Conservation (phyloP, 2,888 invertebrate genomes). For the Cynaeus angustus region DNA sequence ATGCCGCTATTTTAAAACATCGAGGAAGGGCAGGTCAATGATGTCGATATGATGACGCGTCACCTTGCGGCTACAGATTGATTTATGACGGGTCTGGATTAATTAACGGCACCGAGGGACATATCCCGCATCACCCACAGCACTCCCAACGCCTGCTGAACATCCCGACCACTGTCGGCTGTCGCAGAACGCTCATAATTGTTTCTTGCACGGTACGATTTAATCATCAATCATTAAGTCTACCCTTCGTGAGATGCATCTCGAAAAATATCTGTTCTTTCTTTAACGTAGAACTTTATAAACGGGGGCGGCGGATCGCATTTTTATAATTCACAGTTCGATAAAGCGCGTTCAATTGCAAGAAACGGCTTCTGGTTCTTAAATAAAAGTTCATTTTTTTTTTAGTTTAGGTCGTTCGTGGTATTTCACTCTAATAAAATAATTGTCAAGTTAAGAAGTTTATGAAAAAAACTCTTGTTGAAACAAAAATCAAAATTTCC, state of each 20-base stretch:
- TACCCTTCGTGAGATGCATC: conserved; percentile 27
- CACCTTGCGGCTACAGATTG: conserved; percentile 72
- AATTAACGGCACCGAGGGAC: conserved; percentile 68
- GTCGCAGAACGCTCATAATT: conserved; percentile 67
- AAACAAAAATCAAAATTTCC: too few species aligned
- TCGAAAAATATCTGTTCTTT: conserved; percentile 37
- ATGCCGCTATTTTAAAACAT: conserved; percentile 62
- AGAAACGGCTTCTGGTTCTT: too few species aligned
- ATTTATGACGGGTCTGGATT: conserved; percentile 70
- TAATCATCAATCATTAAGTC: conserved; percentile 64
- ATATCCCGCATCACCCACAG: conserved; percentile 64
- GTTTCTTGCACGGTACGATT: conserved; percentile 67
- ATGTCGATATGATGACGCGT: conserved; percentile 72
- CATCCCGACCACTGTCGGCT: conserved; percentile 64
- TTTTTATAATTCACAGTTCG: too few species aligned
- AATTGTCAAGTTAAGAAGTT: too few species aligned
- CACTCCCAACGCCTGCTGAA: conserved; percentile 55
- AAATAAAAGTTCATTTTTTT: too few species aligned
- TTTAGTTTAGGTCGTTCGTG: too few species aligned
- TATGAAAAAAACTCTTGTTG: too few species aligned
- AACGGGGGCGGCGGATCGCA: too few species aligned
- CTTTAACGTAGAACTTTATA: conserved; percentile 1
- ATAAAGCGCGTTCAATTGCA: too few species aligned
- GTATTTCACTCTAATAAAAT: too few species aligned
- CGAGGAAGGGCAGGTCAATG: conserved; percentile 69